These are phyloP conservation scores for Aphelocoma coerulescens DNA, from an alignment of 2,113 vertebrate genomes.

Conservation along the genomic window DNA sequence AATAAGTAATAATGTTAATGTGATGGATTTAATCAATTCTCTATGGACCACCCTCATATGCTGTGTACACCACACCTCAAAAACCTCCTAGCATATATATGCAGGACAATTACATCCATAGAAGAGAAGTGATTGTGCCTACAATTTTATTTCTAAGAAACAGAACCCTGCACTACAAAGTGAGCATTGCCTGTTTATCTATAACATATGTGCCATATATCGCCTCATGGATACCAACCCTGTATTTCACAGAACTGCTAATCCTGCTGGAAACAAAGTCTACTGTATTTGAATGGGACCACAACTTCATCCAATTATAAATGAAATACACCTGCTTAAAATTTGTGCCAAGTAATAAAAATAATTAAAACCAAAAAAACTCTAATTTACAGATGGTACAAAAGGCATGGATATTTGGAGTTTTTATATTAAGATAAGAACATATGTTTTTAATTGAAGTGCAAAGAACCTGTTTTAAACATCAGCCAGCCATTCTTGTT, in stretches of 20 bases:
- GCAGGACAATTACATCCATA: not conserved
- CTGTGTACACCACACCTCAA: not conserved
- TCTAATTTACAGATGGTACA: not conserved
- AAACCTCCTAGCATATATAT: not conserved
- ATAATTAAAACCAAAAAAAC: not conserved
- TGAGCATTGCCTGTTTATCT: not conserved
- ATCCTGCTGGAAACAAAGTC: not conserved
- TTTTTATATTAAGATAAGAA: not conserved
- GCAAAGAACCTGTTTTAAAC: not conserved
- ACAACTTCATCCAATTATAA: not conserved
- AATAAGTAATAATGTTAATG: not conserved
- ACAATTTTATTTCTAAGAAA: not conserved
- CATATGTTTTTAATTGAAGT: slow-evolving; percentile 16
- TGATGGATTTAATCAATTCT: not conserved
- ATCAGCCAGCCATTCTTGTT: not conserved
- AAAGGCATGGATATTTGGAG: not conserved
- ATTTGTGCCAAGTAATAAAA: not conserved
- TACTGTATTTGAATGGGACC: not conserved
- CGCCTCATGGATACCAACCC: not conserved
- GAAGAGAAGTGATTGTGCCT: not conserved
- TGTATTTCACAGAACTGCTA: not conserved
- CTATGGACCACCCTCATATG: not conserved
- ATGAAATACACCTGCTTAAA: not conserved
- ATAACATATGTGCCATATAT: not conserved
- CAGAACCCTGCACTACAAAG: not conserved